A percentile compares a stretch with the other conserved stretches of the same genome.
Evolutionary conservation across 2,113 vertebrate species (phyloP).

Genomic region (Heterotilapia buettikoferi): DNA sequence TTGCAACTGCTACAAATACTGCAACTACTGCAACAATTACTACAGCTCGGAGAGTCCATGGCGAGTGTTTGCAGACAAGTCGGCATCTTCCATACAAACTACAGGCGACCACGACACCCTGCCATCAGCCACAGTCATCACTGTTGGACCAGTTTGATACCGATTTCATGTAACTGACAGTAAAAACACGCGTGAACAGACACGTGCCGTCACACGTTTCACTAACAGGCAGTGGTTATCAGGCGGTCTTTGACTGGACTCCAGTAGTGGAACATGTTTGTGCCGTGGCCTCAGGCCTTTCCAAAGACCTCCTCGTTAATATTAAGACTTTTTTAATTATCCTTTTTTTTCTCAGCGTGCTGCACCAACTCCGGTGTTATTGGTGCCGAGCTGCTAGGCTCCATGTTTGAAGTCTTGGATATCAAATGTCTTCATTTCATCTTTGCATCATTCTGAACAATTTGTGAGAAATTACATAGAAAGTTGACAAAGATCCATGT

Average conservation of each 20-base stretch:
- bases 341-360: neutral
- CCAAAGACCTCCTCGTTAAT: neutral
- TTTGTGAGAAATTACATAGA: neutral
- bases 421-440: neutral
- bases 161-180: neutral
- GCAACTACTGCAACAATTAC: neutral
- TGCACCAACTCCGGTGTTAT: rapidly evolving
- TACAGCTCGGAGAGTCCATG: neutral
- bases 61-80: neutral
- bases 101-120: neutral
- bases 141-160: neutral
- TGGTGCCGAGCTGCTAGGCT: neutral
- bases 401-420: neutral
- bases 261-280: too few species aligned
- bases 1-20: neutral
- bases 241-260: neutral
- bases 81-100: neutral
- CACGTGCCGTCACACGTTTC: neutral
- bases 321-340: neutral
- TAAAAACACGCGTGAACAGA: neutral
- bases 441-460: neutral
- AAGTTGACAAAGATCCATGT: neutral
- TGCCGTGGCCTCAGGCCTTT: neutral
- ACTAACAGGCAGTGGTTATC: neutral
- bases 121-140: neutral